Conservation (phyloP, 37 sponge, comb jelly and placozoan genomes). For the Geodia barretti region DNA sequence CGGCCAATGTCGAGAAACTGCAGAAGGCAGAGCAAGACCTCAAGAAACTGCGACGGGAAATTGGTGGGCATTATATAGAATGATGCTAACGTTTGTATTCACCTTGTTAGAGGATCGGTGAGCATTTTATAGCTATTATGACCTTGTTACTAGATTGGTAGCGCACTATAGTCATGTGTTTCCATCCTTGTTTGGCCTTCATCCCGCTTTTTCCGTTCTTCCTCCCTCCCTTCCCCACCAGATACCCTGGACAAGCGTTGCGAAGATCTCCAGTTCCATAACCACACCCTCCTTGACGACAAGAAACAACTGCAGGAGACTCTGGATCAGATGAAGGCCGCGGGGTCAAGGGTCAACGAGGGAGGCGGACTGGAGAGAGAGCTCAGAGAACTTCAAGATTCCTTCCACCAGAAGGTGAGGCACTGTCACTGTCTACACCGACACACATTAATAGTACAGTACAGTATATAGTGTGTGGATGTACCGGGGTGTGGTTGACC, state of each 20-base stretch:
- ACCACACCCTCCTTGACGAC: conserved; percentile 24
- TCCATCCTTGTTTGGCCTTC: not conserved
- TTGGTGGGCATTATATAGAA: too few species aligned
- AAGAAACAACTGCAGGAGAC: conserved; percentile 5
- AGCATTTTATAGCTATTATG: too few species aligned
- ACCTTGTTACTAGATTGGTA: too few species aligned
- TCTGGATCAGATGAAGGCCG: not conserved
- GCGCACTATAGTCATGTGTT: too few species aligned
- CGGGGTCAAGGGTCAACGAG: not conserved
- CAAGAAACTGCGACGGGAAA: not conserved
- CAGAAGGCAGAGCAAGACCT: not conserved
- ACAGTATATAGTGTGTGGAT: too few species aligned
- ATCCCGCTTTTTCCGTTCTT: not conserved
- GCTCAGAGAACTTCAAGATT: not conserved
- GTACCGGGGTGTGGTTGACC: too few species aligned
- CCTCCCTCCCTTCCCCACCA: not conserved
- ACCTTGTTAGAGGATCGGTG: too few species aligned
- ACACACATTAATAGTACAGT: too few species aligned
- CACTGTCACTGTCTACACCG: too few species aligned
- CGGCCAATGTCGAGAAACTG: not conserved
- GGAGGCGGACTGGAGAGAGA: not conserved
- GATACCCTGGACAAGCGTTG: not conserved
- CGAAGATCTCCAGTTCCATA: conserved; percentile 8
- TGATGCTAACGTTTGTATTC: too few species aligned
- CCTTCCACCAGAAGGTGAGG: not conserved